These are phyloP conservation scores for Entelurus aequoreus DNA, from an alignment of 2,113 vertebrate genomes.

Conservation along the genomic window DNA sequence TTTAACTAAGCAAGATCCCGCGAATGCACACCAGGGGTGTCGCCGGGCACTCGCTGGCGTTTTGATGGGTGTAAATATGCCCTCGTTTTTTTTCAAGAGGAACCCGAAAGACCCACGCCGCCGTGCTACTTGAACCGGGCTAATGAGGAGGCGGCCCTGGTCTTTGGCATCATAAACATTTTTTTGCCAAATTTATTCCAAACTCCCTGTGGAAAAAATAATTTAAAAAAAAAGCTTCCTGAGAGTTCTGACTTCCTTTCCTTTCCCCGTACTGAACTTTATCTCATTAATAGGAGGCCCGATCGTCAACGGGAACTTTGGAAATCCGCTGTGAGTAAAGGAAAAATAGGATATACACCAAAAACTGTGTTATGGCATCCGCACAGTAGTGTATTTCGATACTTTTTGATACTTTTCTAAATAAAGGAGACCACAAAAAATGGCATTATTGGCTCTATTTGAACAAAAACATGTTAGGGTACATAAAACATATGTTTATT, in stretches of 20 bases:
- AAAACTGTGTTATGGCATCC: slow-evolving; percentile 18
- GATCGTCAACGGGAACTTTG: slow-evolving; percentile 55
- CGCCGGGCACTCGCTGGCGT: slow-evolving; percentile 58
- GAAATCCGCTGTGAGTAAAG: slow-evolving; percentile 49
- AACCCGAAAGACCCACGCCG: slow-evolving; percentile 71
- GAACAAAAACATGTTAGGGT: too few species aligned
- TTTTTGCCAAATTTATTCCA: slow-evolving; percentile 69
- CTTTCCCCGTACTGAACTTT: slow-evolving; percentile 45
- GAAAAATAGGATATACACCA: slow-evolving; percentile 24
- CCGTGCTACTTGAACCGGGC: slow-evolving; percentile 64
- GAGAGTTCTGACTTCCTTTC: slow-evolving; percentile 53
- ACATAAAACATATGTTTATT: too few species aligned
- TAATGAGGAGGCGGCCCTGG: slow-evolving; percentile 75
- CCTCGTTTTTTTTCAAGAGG: slow-evolving; percentile 71
- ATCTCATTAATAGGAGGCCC: slow-evolving; percentile 62
- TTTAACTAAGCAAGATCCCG: slow-evolving; percentile 65
- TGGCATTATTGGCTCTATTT: too few species aligned
- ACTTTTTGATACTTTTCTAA: too few species aligned
- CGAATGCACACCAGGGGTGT: slow-evolving; percentile 62
- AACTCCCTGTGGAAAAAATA: slow-evolving; percentile 48
- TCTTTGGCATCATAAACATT: slow-evolving; percentile 77
- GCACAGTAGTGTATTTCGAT: too few species aligned
- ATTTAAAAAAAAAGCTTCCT: slow-evolving; percentile 45
- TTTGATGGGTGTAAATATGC: slow-evolving; percentile 74
- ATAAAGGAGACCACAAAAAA: too few species aligned